Conservation (phyloP, 2,797 vertebrate species). For the Sebastes matsubarae region DNA sequence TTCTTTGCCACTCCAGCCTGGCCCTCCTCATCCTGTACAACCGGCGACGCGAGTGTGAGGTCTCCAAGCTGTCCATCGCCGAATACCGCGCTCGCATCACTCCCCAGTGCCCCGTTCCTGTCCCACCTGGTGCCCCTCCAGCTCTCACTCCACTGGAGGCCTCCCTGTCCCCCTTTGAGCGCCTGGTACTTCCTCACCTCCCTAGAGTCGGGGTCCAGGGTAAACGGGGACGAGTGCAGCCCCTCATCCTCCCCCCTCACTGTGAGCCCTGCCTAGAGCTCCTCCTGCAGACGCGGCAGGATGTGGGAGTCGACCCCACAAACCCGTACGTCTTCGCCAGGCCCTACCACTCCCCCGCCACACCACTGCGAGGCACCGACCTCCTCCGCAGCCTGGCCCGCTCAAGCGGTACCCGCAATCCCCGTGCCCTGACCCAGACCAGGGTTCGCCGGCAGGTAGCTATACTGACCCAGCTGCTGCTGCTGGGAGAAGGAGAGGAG, state of each 20-base stretch:
- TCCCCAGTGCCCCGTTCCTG: slow-evolving; percentile 75
- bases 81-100: slow-evolving; percentile 80
- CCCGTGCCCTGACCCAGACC: slow-evolving; percentile 83
- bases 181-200: slow-evolving; percentile 83
- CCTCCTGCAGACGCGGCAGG: slow-evolving; percentile 82
- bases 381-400: slow-evolving; percentile 84
- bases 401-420: slow-evolving; percentile 83
- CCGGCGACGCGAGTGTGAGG: slow-evolving; percentile 84
- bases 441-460: slow-evolving; percentile 85
- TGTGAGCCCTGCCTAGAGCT: slow-evolving; percentile 85
- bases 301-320: slow-evolving; percentile 82
- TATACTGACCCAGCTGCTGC: slow-evolving; percentile 84
- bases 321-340: slow-evolving; percentile 85
- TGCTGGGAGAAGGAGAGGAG: slow-evolving; percentile 85
- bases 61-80: slow-evolving; percentile 82
- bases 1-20: slow-evolving; percentile 86
- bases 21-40: slow-evolving; percentile 86
- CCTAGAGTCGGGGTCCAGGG: slow-evolving; percentile 84
- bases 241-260: slow-evolving; percentile 85
- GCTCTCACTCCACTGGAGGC: slow-evolving; percentile 84
- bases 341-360: slow-evolving; percentile 85
- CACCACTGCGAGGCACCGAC: slow-evolving; percentile 84
- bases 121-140: slow-evolving; percentile 70
- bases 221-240: slow-evolving; percentile 84
- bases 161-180: slow-evolving; percentile 85